A percentile compares a stretch with the other conserved stretches of the same genome.
These are phyloP conservation scores for Sebastes trivittatus DNA, from an alignment of 2,797 vertebrate genomes.

Conservation along the genomic window DNA sequence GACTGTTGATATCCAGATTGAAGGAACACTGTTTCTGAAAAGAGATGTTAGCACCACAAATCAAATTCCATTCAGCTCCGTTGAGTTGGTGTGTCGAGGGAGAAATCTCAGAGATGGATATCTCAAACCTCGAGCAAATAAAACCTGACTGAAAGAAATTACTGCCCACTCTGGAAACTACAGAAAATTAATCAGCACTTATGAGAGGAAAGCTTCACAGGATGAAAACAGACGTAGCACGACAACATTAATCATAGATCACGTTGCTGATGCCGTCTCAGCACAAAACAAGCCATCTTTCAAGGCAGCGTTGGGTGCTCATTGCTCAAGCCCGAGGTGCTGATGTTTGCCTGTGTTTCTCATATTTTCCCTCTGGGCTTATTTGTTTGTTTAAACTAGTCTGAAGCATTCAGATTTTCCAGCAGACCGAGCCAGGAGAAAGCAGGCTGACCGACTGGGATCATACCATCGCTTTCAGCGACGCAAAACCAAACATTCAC, in stretches of 20 bases:
- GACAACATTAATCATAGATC: constrained; percentile 48
- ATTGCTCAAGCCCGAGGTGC: constrained; percentile 51
- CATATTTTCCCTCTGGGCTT: constrained; percentile 51
- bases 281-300: constrained; percentile 54
- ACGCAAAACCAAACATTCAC: constrained; percentile 47
- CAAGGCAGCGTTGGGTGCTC: constrained; percentile 25
- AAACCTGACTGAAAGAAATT: constrained; percentile 27
- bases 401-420: constrained; percentile 67
- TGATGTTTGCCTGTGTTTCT: constrained; percentile 44
- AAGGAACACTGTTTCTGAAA: neutral
- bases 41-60: neutral
- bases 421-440: constrained; percentile 56
- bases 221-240: constrained; percentile 22
- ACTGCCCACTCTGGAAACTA: constrained; percentile 33
- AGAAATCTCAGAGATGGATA: constrained; percentile 11
- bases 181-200: constrained; percentile 40
- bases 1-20: neutral
- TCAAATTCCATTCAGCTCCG: neutral
- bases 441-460: constrained; percentile 29
- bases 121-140: constrained; percentile 17
- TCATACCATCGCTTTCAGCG: constrained; percentile 23
- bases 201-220: constrained; percentile 15
- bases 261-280: constrained; percentile 44
- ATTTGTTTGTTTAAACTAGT: constrained; percentile 74
- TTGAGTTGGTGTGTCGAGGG: neutral